Conservation (phyloP, 2,888 invertebrate species). For the Leucoptera coffeella region DNA sequence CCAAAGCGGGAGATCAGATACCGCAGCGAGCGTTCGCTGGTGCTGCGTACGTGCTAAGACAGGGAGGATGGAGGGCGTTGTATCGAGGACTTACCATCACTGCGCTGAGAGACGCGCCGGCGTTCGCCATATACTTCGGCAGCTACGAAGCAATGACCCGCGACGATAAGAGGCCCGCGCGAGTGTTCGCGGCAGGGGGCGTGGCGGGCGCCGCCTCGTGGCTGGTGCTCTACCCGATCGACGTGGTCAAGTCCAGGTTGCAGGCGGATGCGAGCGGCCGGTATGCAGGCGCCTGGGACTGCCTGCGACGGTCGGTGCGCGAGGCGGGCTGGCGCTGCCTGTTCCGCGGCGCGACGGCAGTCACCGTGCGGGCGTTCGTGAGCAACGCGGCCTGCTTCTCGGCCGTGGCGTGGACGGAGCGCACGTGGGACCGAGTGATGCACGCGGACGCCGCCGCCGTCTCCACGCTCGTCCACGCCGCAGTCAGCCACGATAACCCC, state of each 20-base stretch:
- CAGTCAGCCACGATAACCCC: constrained; percentile 20
- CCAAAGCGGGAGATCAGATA: constrained; percentile 26
- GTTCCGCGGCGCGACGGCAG: constrained; percentile 69
- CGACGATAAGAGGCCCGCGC: constrained; percentile 53
- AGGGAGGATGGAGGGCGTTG: constrained; percentile 63
- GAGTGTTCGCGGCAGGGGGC: constrained; percentile 78
- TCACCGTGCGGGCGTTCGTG: constrained; percentile 82
- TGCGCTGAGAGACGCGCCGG: constrained; percentile 73
- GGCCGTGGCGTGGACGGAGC: constrained; percentile 75
- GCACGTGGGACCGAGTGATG: constrained; percentile 33
- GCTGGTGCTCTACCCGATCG: constrained; percentile 80
- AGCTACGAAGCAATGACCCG: constrained; percentile 74
- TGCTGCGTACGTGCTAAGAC: constrained; percentile 50
- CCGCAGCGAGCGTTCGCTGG: constrained; percentile 59
- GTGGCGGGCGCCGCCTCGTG: constrained; percentile 81
- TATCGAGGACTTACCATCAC: constrained; percentile 74
- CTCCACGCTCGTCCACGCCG: constrained; percentile 11
- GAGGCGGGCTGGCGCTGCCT: constrained; percentile 68
- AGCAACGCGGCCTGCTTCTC: constrained; percentile 90
- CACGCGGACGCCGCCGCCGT: constrained; percentile 13
- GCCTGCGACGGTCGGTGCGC: constrained; percentile 61
- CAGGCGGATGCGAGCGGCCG: constrained; percentile 64
- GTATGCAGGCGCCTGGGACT: constrained; percentile 69
- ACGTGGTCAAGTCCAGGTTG: constrained; percentile 83
- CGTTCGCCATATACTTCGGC: constrained; percentile 79